Conservation (phyloP, 2,888 invertebrate genomes). For the Leistus spinibarbis region DNA sequence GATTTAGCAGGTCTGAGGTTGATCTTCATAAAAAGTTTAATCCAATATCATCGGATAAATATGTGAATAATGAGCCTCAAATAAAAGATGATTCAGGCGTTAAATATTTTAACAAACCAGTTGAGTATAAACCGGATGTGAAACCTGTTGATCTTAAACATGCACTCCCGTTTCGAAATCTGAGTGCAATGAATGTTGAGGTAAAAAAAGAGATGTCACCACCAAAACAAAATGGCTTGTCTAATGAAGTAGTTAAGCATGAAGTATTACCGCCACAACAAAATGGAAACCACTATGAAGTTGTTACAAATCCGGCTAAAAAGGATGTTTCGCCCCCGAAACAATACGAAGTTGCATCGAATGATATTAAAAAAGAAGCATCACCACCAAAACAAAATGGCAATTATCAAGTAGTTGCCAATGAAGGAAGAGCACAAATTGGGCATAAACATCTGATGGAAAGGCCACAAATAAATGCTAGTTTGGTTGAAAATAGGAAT, state of each 20-base stretch:
- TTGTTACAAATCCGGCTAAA: background rate
- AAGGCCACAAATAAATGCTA: background rate
- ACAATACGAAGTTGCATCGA: background rate
- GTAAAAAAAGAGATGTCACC: conserved; percentile 15
- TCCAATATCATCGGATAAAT: conserved; percentile 10
- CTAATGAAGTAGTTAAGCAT: background rate
- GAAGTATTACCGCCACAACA: conserved; percentile 6
- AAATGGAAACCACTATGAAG: background rate
- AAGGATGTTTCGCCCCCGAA: background rate
- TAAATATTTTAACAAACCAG: conserved; percentile 22
- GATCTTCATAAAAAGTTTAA: conserved; percentile 19
- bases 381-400: background rate
- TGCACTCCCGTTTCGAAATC: conserved; percentile 18
- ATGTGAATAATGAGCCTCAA: conserved; percentile 16
- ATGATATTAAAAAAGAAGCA: background rate
- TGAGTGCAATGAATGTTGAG: conserved; percentile 12
- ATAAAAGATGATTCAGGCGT: conserved; percentile 29
- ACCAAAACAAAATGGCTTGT: conserved; percentile 24
- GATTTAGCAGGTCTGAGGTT: conserved; percentile 41
- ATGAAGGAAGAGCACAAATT: background rate
- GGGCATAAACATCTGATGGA: background rate
- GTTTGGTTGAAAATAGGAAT: conserved; percentile 23
- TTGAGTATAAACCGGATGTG: conserved; percentile 31
- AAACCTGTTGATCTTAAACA: conserved; percentile 22
- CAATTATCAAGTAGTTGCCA: background rate